Evolutionary conservation across 2,888 invertebrate species (phyloP), one percentile per base, ranked within the genome.

Genomic region (Blastobasis adustella): DNA sequence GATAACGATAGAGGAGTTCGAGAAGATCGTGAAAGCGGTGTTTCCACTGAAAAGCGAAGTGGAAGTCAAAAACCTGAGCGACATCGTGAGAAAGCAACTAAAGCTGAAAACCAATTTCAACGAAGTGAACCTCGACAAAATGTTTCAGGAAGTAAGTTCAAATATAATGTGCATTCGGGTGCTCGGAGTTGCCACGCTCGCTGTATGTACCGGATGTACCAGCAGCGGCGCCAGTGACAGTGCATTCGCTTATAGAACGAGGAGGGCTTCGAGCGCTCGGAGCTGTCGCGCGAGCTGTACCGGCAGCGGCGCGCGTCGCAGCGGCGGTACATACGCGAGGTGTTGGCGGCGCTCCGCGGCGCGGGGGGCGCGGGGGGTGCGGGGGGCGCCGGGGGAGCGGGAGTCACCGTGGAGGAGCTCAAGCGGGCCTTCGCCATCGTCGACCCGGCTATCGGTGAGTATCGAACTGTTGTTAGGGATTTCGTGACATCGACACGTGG

Each of bases 1-100:
- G 0, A 68, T 86, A 47, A 71, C 82, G 1, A 63, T 83, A 1
- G 88, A 88, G 37, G 87, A 89, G 43, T 81, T 89, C 10, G 88
- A 89, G 60, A 88, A 81, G 58, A 66, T 76, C 9, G 64, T 76
- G 1, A 81, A 78, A 53, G 57, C 73, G 0, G 71, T 76, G n/a
- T 89, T 87, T 50, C 84, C 89, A 0, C 53, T 88, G 55, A 89
- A 89, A 57, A 88, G 79, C 51, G 89, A 89, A 55, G 85, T 89
- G 47, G 89, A 89, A 54, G 78, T 89, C 46, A 85, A 84, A 56
- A 89, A 85, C 54, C 57, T 89, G 45, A 65, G 62, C 8, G 89
- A 89, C 50, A 82, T 80, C 10, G 76, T 82, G 42, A 73, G 81
- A 10, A 86, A 80, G 57, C 89, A 89, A 56, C 77, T 89, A 5